Evolutionary conservation across 2,888 invertebrate genomes (phyloP).

Genomic region (Xestia xanthographa): DNA sequence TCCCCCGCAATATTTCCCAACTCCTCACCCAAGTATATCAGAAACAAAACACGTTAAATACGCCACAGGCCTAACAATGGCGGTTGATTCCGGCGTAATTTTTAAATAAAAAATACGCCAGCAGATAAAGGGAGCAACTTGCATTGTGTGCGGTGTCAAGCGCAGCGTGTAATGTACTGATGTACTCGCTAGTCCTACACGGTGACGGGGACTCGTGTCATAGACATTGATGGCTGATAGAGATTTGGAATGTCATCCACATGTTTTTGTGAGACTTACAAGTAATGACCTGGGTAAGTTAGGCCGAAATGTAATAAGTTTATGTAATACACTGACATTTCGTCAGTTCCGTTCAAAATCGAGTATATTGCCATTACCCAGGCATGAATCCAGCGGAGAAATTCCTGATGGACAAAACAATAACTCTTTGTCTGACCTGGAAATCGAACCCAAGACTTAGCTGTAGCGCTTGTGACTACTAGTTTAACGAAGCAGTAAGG

Average conservation of each 20-base stretch:
- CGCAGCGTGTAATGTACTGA: conserved; percentile 65
- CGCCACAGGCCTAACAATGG: conserved; percentile 51
- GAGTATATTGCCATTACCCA: too few species aligned
- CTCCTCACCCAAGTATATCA: conserved; percentile 31
- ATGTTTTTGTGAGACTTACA: background rate
- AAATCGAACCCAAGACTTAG: too few species aligned
- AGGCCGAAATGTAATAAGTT: background rate
- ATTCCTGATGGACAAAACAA: too few species aligned
- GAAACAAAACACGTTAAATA: conserved; percentile 49
- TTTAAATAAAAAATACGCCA: conserved; percentile 53
- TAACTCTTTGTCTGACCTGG: too few species aligned
- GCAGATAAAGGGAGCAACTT: conserved; percentile 53
- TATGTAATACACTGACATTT: background rate
- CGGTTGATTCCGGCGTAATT: conserved; percentile 58
- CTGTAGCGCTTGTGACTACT: too few species aligned
- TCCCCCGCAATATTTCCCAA: conserved; percentile 4
- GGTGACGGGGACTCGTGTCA: conserved; percentile 38
- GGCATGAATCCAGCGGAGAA: too few species aligned
- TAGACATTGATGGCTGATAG: conserved; percentile 45
- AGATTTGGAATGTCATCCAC: conserved; percentile 17
- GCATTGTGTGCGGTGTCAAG: conserved; percentile 67
- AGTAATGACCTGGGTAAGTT: background rate
- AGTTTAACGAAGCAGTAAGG: too few species aligned
- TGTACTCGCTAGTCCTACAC: conserved; percentile 46
- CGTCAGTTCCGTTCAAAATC: too few species aligned